Evolutionary conservation across 1,140 invertebrate genomes (phyloP).

Genomic region (Leptinotarsa lineolata): DNA sequence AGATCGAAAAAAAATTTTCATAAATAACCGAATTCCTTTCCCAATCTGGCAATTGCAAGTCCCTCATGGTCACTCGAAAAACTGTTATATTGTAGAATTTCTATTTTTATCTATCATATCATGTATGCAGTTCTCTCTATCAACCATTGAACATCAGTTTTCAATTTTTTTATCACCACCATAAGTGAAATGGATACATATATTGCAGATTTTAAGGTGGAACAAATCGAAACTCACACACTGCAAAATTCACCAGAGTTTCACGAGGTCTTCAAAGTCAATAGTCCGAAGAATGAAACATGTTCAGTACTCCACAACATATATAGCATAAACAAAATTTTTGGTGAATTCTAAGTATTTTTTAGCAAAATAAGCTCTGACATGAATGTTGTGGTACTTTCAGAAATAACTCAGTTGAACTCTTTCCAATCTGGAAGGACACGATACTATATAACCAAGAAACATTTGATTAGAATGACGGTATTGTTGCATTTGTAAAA

Average conservation of each 20-base stretch:
- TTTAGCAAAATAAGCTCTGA: conserved; percentile 9
- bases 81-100: no score
- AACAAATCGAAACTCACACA: no score
- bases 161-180: no score
- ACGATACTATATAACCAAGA: conserved; percentile 10
- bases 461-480: conserved; percentile 4
- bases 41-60: no score
- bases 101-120: no score
- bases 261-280: conserved; percentile 2
- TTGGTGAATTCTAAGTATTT: background rate
- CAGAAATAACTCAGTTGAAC: conserved; percentile 1
- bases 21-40: no score
- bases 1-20: no score
- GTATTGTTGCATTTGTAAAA: conserved; percentile 8
- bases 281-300: background rate
- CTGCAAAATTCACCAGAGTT: background rate
- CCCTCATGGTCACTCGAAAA: no score
- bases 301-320: conserved; percentile 2
- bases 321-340: background rate
- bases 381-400: background rate
- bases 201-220: background rate
- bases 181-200: no score
- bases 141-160: no score
- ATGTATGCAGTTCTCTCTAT: no score
- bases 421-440: background rate